Conservation (phyloP, 2,888 invertebrate genomes). For the Rhagophthalmus giganteus region DNA sequence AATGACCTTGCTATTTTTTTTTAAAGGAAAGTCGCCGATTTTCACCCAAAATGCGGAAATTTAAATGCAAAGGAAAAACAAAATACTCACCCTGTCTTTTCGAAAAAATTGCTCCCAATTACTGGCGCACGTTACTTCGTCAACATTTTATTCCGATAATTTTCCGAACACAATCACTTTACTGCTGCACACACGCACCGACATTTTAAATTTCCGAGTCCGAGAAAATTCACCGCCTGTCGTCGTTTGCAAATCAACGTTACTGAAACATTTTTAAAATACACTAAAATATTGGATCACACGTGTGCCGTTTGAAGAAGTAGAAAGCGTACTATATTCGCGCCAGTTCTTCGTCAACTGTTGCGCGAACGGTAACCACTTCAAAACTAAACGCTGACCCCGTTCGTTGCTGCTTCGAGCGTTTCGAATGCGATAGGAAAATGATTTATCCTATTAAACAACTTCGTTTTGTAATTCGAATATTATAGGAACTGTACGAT, state of each 20-base stretch:
- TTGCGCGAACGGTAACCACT: conserved; percentile 30
- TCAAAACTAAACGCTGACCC: conserved; percentile 35
- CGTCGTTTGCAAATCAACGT: neutral
- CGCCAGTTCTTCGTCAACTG: conserved; percentile 31
- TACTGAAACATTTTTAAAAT: conserved; percentile 5
- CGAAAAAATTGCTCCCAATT: too few species aligned
- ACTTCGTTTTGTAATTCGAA: neutral
- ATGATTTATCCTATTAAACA: conserved; percentile 6
- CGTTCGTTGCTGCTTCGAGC: conserved; percentile 35
- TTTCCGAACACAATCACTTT: too few species aligned
- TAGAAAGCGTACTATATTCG: conserved; percentile 24
- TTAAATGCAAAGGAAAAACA: too few species aligned
- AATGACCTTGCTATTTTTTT: conserved; percentile 5
- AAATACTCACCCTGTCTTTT: too few species aligned
- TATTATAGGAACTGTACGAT: too few species aligned
- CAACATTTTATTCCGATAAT: too few species aligned
- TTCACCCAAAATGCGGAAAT: too few species aligned
- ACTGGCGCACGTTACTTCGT: too few species aligned
- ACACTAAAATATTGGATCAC: conserved; percentile 7
- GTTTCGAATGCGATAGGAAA: conserved; percentile 17
- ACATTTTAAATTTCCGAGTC: conserved; percentile 6
- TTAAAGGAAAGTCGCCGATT: too few species aligned
- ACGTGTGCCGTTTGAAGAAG: conserved; percentile 25
- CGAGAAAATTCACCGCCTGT: conserved; percentile 3
- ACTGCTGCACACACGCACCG: too few species aligned